Base-by-base conservation (phyloP, 2,888 invertebrate species). In the Lochmaea crataegi region DNA sequence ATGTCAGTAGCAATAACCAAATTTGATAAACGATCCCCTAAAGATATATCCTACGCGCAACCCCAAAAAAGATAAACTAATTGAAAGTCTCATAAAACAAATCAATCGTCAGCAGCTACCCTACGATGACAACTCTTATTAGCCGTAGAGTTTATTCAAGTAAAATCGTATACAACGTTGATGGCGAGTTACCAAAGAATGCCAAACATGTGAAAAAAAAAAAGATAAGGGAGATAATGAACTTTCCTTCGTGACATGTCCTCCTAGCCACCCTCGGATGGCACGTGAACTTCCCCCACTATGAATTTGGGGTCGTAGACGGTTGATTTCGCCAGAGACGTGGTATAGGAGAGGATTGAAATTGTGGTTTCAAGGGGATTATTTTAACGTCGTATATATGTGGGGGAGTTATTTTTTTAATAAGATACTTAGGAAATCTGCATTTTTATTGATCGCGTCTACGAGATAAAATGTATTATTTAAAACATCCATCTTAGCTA, bases 181-280 rank as follows among this genome's bases (percentile, higher is more conserved):
- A 51, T 63, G 61, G 57, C 38, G 57, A 66, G 67, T 71, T 48
- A 67, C 53, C 58, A 57, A 56, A 63, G 51, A 63, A 48, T 71
- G 68, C 64, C 65, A 61, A 65, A 74, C 71, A 74, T 68, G 74
- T 67, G 71, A 71, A 74, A 71, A 73, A 74, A 71, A 73, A 70
- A 73, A 67, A 60, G 60, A 69, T 65, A 70, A 73, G 70, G 71
- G 67, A 32, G 58, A 45, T 71, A 71, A 74, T 74, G 71, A 74
- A 67, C 71, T 74, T 71, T 71, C 70, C 65, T 74, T 71, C 64
- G 65, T 71, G 74, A 74, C 67, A 64, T 71, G 65, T 53, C 63
- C 22, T 56, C 14, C 64, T 41, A 10, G 18, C 71, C 16, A 42
- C 66, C 57, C 26, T 61, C 18, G 42, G 48, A 60, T 65, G 60